Percentiles rank a stretch among this genome's conserved stretches.
Evolutionary conservation across 2,113 vertebrate genomes (phyloP).

Genomic region (Tonatia bakeri): DNA sequence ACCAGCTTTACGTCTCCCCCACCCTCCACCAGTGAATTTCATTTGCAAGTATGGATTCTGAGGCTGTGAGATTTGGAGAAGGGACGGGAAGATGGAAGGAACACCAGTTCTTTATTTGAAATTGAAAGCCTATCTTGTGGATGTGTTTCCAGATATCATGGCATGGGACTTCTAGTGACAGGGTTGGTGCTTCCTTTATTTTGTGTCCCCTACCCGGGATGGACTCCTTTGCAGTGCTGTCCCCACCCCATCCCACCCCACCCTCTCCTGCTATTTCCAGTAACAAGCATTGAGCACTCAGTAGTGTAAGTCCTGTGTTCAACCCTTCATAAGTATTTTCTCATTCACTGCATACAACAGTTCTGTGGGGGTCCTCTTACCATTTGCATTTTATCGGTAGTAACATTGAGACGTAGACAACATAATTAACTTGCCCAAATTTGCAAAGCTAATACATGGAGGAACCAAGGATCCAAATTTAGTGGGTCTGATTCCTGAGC

Average conservation of each 20-base stretch:
- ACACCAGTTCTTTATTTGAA: neutral
- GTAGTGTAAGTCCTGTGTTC: neutral
- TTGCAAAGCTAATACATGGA: neutral
- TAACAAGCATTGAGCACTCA: neutral
- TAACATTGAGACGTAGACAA: neutral
- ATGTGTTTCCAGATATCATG: neutral
- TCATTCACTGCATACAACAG: neutral
- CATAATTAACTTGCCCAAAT: neutral
- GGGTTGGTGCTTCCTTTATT: neutral
- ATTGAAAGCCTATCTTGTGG: neutral
- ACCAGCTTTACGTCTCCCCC: rapidly evolving
- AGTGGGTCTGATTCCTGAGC: neutral
- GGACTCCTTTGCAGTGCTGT: neutral
- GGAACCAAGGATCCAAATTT: neutral
- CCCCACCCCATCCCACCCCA: too few species aligned
- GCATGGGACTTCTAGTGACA: neutral
- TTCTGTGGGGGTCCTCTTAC: neutral
- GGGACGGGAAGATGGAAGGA: neutral
- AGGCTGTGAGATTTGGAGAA: neutral
- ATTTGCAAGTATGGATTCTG: neutral
- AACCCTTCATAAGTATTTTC: neutral
- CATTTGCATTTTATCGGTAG: neutral
- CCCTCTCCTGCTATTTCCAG: neutral
- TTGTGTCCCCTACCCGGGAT: neutral
- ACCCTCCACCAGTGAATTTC: neutral